A percentile compares a stretch with the other conserved stretches of the same genome.
Conservation (phyloP, 2,113 vertebrate genomes). For the Gracilinanus agilis region DNA sequence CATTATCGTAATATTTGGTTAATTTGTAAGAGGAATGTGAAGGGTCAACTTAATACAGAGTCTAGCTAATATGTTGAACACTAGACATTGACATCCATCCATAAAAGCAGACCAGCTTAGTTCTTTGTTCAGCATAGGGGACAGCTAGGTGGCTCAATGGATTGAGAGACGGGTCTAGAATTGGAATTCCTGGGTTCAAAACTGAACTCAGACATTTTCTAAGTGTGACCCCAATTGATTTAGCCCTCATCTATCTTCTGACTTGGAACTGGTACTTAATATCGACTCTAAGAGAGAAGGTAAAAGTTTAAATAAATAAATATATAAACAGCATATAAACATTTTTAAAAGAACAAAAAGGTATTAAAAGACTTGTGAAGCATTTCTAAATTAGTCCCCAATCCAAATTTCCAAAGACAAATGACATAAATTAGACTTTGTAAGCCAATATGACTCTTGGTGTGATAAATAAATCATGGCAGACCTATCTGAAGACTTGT, state of each 20-base stretch:
- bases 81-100: not conserved
- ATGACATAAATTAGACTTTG: not conserved
- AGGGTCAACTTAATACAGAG: not conserved
- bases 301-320: too few relatives aligned
- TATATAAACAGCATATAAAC: not conserved
- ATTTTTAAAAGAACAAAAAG: not conserved
- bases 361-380: not conserved
- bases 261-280: too few relatives aligned
- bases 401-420: not conserved
- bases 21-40: not conserved
- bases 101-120: constrained; percentile 19
- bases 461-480: not conserved
- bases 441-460: not conserved
- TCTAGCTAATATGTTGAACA: constrained; percentile 46
- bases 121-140: not conserved
- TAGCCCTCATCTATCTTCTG: too few relatives aligned
- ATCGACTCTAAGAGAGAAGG: too few relatives aligned
- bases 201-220: too few relatives aligned
- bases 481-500: not conserved
- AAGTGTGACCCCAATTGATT: too few relatives aligned
- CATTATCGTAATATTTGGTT: not conserved
- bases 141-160: too few relatives aligned
- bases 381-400: constrained; percentile 1
- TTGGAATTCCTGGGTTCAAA: too few relatives aligned
- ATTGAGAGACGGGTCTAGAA: too few relatives aligned